A percentile compares a stretch with the other conserved stretches of the same genome.
Conservation (phyloP, 2,797 vertebrate species). For the Rallus crepitans region DNA sequence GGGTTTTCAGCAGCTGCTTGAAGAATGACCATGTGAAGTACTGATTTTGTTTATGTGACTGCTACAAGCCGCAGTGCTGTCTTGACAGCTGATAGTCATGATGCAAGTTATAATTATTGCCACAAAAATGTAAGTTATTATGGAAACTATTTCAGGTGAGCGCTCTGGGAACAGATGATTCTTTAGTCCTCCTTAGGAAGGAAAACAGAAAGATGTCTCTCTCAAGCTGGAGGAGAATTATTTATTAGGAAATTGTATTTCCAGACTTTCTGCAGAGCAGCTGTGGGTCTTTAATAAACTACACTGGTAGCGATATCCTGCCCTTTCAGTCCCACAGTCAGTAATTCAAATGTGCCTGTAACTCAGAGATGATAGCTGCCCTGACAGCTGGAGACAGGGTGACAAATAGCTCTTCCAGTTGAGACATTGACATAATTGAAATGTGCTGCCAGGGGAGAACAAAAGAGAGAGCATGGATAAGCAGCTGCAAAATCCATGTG, state of each 20-base stretch:
- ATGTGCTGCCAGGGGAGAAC: not conserved
- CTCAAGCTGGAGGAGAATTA: not conserved
- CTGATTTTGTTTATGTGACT: not conserved
- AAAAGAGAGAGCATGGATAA: not conserved
- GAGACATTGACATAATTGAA: not conserved
- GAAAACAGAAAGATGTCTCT: not conserved
- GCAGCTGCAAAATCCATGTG: not conserved
- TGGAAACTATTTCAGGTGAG: not conserved
- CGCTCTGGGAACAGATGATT: not conserved
- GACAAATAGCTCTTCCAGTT: not conserved
- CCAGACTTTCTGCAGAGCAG: not conserved
- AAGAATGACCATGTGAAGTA: not conserved
- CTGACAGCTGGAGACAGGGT: not conserved
- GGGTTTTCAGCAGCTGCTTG: not conserved
- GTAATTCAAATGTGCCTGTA: not conserved
- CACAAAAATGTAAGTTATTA: not conserved
- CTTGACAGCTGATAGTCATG: not conserved
- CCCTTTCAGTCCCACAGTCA: not conserved
- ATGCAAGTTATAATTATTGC: not conserved
- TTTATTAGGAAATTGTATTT: not conserved
- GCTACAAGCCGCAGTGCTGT: not conserved
- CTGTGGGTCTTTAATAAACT: not conserved
- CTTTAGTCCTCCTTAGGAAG: not conserved
- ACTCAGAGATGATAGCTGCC: not conserved
- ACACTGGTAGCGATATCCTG: not conserved